Percentiles rank a stretch among this genome's conserved stretches.
Conservation (phyloP, 2,888 invertebrate genomes). For the Sinopyrophorus schimmeli region DNA sequence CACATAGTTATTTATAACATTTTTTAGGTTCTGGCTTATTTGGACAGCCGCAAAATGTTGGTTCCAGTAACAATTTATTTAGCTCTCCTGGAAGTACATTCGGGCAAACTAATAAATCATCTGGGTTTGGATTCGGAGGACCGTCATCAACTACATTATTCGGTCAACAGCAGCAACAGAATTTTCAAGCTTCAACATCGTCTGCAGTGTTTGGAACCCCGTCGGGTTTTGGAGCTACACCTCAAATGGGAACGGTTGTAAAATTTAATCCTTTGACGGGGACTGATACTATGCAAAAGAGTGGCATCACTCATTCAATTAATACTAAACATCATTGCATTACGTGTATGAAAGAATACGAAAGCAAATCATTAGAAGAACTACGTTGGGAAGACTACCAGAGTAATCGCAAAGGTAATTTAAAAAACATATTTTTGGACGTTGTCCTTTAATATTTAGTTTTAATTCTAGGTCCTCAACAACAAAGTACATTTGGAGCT, state of each 20-base stretch:
- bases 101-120: conserved; percentile 59
- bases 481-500: conserved; percentile 46
- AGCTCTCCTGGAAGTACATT: conserved; percentile 61
- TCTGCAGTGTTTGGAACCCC: conserved; percentile 58
- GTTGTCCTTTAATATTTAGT: not conserved
- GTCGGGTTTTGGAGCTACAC: conserved; percentile 52
- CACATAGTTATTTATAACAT: not conserved
- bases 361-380: conserved; percentile 92
- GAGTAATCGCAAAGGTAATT: conserved; percentile 83
- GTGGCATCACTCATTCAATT: conserved; percentile 81
- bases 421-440: not conserved
- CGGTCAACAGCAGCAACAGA: conserved; percentile 48
- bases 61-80: conserved; percentile 63
- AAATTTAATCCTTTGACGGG: conserved; percentile 89
- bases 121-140: conserved; percentile 58
- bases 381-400: conserved; percentile 91
- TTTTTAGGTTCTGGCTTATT: conserved; percentile 35
- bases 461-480: conserved; percentile 47
- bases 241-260: conserved; percentile 71
- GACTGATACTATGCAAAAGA: conserved; percentile 89
- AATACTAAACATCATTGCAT: conserved; percentile 96
- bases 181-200: conserved; percentile 44
- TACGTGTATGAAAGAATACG: conserved; percentile 98
- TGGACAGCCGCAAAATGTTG: conserved; percentile 45
- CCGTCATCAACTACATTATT: conserved; percentile 19